Evolutionary conservation across 2,888 invertebrate species (phyloP).

Genomic region (Dermolepida albohirtum): DNA sequence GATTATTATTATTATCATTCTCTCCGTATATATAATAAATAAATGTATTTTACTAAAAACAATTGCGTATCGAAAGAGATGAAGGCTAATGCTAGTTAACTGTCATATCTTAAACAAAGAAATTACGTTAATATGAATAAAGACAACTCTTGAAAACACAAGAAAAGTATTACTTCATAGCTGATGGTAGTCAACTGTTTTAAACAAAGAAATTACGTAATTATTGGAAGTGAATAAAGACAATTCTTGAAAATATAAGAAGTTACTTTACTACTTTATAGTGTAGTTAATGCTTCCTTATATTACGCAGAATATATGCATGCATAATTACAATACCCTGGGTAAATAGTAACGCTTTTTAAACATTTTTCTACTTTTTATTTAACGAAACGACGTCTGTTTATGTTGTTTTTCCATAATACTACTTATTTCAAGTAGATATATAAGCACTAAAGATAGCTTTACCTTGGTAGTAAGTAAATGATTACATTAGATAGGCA

Average conservation of each 20-base stretch:
- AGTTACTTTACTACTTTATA: not conserved
- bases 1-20: no score
- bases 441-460: not conserved
- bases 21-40: no score
- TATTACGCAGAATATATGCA: not conserved
- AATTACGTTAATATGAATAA: slow-evolving; percentile 10
- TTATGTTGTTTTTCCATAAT: not conserved
- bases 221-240: not conserved
- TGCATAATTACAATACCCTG: not conserved
- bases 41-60: no score
- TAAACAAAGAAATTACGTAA: slow-evolving; percentile 29
- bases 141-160: slow-evolving; percentile 6
- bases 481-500: slow-evolving; percentile 16
- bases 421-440: not conserved
- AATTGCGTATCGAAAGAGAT: no score
- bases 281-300: not conserved
- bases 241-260: slow-evolving; percentile 9
- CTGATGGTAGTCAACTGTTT: slow-evolving; percentile 2
- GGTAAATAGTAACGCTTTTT: slow-evolving; percentile 3
- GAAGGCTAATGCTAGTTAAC: not conserved
- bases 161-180: no score
- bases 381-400: no score
- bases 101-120: slow-evolving; percentile 22
- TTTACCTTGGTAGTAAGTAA: slow-evolving; percentile 2
- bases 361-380: no score